A percentile compares a stretch with the other conserved stretches of the same genome.
Evolutionary conservation across 1,140 invertebrate species (phyloP).

Genomic region (Druon quercuslanigerum): DNA sequence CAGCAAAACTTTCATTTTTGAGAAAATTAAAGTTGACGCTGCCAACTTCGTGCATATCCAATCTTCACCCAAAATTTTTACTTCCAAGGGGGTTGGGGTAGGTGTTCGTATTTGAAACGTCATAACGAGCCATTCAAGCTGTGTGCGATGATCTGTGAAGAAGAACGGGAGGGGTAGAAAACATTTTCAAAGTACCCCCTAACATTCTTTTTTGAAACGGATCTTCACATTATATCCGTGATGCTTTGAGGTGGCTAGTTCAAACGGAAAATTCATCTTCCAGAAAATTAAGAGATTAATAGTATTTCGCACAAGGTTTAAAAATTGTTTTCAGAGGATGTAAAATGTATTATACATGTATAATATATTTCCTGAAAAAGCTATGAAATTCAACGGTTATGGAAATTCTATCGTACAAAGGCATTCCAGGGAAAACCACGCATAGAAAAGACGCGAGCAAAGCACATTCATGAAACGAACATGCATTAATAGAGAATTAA

Average conservation of each 20-base stretch:
- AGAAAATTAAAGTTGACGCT: no score
- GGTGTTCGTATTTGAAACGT: no score
- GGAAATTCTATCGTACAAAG: slow-evolving; percentile 13
- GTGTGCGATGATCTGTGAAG: no score
- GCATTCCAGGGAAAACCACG: slow-evolving; percentile 21
- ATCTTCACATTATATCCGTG: no score
- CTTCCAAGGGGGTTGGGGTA: no score
- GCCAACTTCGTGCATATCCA: no score
- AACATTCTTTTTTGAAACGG: no score
- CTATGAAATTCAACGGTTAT: slow-evolving; percentile 21
- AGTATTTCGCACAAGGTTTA: neutral
- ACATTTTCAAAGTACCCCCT: no score
- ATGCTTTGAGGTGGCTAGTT: neutral
- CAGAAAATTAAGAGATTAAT: neutral
- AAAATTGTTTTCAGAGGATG: slow-evolving; percentile 2
- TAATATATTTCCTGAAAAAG: slow-evolving; percentile 15
- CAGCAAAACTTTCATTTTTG: no score
- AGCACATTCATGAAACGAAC: neutral
- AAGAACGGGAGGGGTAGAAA: no score
- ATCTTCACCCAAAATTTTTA: no score
- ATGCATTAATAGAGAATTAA: neutral
- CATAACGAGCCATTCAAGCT: no score
- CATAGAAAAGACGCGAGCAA: neutral
- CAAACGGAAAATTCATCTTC: slow-evolving; percentile 9
- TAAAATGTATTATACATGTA: neutral